Base-by-base conservation (phyloP, 2,113 vertebrate species). In the Poeciliopsis turrubarensis region DNA sequence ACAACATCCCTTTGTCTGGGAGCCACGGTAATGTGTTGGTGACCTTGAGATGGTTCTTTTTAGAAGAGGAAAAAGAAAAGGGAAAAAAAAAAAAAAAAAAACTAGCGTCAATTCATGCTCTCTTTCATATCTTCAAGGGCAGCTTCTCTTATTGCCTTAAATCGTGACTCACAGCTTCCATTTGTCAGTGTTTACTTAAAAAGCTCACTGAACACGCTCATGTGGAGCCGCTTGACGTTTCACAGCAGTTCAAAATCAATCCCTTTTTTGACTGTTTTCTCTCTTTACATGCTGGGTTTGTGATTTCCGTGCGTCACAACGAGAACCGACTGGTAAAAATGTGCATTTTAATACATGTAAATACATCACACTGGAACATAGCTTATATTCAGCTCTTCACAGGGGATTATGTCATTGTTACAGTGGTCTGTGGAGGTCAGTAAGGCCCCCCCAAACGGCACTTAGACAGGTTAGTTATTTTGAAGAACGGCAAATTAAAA, bases 381-480 rank as follows among this genome's bases (percentile, higher is more conserved):
- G 12, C 63, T 73, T 34, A 70, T 30, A 61, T 51, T 19, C 26
- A 75, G 75, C 54, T 69, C 65, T 1, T 70, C 39, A 71, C 29
- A 70, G 17, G 54, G 15, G 44, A 79, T 14, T 68, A 73, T 62
- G 14, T 25, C 37, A 81, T 66, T 27, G 30, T 11, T 82, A 74
- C 79, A 84, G 39, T 27, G 68, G 22, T 47, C 25, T 37, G 17
- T 64, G 26, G 64, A 72, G 47, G 30, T 25, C 25, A 57, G 80
- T 10, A 64, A 78, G 11, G 30, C 57, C 61, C 22, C 22, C 61
- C 22, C 67, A 82, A 72, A 87, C 89, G 89, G 88, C 92, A 91
- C 89, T 82, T 87, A 34, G 79, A 77, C 70, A 47, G 44, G 60
- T 86, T 78, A 78, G 67, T 69, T 85, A 17, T 5, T 47, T 71